phyloP scores from a whole-genome alignment of 1,140 invertebrate genomes.

The Portunus trituberculatus region DNA sequence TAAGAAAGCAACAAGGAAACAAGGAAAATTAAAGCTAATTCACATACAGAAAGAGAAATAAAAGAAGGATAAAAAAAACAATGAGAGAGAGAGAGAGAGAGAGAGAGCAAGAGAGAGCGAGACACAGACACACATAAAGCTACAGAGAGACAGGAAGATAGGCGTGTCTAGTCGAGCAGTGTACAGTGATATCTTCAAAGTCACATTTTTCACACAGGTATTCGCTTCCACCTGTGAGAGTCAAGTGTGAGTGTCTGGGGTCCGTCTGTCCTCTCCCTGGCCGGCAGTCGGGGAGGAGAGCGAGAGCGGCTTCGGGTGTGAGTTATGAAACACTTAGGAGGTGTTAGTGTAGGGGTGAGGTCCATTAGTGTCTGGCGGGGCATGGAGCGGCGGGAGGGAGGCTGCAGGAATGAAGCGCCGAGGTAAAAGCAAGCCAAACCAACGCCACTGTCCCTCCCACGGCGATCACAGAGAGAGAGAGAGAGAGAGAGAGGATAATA shows the following conservation, averaged over 20 bases:
- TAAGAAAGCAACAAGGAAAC: not conserved
- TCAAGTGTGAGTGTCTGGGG: not conserved
- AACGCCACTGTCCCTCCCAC: not conserved
- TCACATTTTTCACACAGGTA: conserved; percentile 12
- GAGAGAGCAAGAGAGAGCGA: not conserved
- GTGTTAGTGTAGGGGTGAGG: conserved; percentile 9
- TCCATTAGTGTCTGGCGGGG: not conserved
- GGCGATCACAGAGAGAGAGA: not conserved
- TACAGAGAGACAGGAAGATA: conserved; percentile 25
- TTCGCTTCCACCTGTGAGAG: not conserved
- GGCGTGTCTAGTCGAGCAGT: not conserved
- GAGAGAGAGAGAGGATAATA: not conserved
- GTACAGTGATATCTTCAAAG: not conserved
- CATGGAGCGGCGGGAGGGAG: not conserved
- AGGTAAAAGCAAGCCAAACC: not conserved
- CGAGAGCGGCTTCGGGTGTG: not conserved
- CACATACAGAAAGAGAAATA: not conserved
- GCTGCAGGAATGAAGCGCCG: not conserved
- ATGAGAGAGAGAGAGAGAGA: not conserved
- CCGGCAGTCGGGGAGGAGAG: not conserved
- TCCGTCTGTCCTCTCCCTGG: not conserved
- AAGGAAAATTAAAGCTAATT: not conserved
- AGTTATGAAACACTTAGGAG: conserved; percentile 4
- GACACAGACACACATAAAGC: not conserved
- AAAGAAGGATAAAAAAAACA: not conserved